Evolutionary conservation across 1,140 invertebrate species (phyloP).

Genomic region (Anastrepha ludens): DNA sequence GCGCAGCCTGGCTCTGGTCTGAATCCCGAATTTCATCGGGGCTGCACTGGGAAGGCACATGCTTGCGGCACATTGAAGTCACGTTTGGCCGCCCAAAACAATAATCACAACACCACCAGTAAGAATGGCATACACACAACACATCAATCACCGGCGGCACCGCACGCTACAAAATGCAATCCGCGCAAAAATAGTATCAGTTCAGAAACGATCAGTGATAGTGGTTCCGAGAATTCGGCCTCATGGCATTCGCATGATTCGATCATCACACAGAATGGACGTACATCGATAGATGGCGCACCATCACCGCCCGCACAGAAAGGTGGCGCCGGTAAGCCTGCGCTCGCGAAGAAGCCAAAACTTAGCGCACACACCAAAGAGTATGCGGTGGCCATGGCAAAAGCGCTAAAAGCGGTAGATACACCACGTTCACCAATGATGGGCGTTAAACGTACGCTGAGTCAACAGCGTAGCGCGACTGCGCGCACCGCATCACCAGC

Average conservation of each 20-base stretch:
- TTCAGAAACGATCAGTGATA: constrained; percentile 77
- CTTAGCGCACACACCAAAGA: constrained; percentile 3
- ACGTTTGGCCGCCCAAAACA: constrained; percentile 50
- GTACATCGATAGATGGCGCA: background rate
- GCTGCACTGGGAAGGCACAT: constrained; percentile 83
- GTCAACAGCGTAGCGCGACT: background rate
- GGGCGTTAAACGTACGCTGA: constrained; percentile 6
- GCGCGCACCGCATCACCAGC: constrained; percentile 8
- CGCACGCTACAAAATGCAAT: background rate
- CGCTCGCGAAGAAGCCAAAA: constrained; percentile 16
- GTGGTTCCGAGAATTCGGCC: constrained; percentile 75
- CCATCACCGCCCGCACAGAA: background rate
- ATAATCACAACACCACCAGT: constrained; percentile 32
- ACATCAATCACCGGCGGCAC: constrained; percentile 36
- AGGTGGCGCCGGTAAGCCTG: background rate
- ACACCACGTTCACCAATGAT: constrained; percentile 21
- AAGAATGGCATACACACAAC: constrained; percentile 52
- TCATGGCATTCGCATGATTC: constrained; percentile 61
- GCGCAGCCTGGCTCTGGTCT: constrained; percentile 75
- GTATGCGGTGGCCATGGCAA: background rate
- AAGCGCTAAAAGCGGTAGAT: constrained; percentile 8
- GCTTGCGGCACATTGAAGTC: constrained; percentile 78
- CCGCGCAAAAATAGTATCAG: constrained; percentile 76
- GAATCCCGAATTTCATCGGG: constrained; percentile 79
- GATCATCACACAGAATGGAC: background rate